Base-by-base conservation (phyloP, 2,888 invertebrate species). In the Cantharis flavilabris region DNA sequence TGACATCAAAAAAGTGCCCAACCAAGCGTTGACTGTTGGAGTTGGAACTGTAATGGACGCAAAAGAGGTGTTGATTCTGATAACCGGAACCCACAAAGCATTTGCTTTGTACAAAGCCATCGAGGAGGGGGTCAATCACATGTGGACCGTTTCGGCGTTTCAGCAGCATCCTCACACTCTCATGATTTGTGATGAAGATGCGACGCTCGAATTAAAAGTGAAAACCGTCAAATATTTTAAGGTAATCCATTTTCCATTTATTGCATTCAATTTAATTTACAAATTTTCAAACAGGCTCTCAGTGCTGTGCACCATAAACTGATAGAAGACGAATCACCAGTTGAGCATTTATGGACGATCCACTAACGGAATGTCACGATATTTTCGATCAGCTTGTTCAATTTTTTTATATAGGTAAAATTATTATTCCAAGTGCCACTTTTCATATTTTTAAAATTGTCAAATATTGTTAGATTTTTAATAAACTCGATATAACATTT, bases 141-240 rank as follows among this genome's bases (percentile, higher is more conserved):
- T 99, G 99, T 99, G 99, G 98, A 99, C 99, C 0, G 98, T 99
- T 64, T 98, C 98, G 67, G 98, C 98, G 71, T 98, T 99, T 91
- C 99, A 98, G 89, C 97, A 97, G 88, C 99, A 99, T 89, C 93
- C 95, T 70, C 93, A 94, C 85, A 94, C 98, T 28, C 90, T 98
- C 76, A 97, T 99, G 91, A 92, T 99, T 80, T 98, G 98, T 88
- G 99, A 99, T 89, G 99, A 99, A 89, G 97, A 96, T 89, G 98
- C 99, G 80, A 99, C 99, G 63, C 90, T 97, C 82, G 99, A 99
- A 90, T 92, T 99, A 83, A 93, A 96, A 85, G 98, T 99, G 76
- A 98, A 98, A 90, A 99, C 99, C 80, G 99, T 99, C 83, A 98
- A 98, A 90, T 99, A 99, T 90, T 99, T 99, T 90, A 98, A 84